phyloP scores from a whole-genome alignment of 2,113 vertebrate species.

The Otis tarda region DNA sequence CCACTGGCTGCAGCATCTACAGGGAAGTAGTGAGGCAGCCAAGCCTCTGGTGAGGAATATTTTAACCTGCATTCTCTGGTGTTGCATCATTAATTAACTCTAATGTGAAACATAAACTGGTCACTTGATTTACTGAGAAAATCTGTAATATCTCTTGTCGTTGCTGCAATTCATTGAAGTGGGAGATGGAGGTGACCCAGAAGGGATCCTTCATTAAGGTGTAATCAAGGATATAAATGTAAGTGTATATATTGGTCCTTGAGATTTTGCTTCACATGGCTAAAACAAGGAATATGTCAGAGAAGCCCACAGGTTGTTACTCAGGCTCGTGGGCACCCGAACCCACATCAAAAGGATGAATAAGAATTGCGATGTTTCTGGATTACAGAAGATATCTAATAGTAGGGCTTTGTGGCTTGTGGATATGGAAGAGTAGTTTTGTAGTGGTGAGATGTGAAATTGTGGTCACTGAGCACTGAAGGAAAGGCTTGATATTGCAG shows the following conservation, averaged over 20 bases:
- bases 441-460: neutral
- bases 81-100: neutral
- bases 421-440: neutral
- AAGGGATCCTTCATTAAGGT: neutral
- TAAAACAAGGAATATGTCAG: neutral
- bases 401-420: neutral
- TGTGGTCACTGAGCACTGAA: neutral
- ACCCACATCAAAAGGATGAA: neutral
- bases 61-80: slow-evolving; percentile 15
- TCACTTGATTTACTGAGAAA: neutral
- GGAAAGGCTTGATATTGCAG: neutral
- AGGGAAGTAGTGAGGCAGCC: neutral
- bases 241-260: neutral
- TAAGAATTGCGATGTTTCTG: neutral
- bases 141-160: neutral
- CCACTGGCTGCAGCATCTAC: neutral
- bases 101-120: slow-evolving; percentile 20
- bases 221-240: neutral
- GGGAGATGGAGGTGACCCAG: neutral
- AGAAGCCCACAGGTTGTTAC: neutral
- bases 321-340: neutral
- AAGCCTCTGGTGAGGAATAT: neutral
- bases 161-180: neutral
- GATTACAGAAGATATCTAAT: neutral
- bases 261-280: neutral